These are phyloP conservation scores for Xanthia togata DNA, from an alignment of 2,888 invertebrate genomes.

Conservation along the genomic window DNA sequence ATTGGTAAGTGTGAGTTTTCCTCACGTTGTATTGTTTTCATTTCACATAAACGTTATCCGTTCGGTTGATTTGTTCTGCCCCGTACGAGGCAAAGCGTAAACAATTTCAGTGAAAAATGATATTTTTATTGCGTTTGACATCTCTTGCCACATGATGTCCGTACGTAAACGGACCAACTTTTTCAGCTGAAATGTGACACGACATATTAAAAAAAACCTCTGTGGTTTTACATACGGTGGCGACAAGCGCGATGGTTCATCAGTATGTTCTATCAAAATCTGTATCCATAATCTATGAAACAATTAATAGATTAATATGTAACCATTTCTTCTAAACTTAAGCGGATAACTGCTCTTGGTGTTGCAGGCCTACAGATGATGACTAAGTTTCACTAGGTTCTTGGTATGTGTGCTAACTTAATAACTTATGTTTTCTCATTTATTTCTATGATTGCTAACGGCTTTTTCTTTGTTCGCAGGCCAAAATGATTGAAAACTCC, in stretches of 20 bases:
- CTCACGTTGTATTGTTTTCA: constrained; percentile 26
- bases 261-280: background rate
- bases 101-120: constrained; percentile 35
- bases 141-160: constrained; percentile 70
- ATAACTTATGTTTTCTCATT: background rate
- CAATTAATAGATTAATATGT: background rate
- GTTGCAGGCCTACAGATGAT: background rate
- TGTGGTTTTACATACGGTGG: constrained; percentile 48
- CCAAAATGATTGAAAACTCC: constrained; percentile 97
- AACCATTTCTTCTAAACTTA: background rate
- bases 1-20: constrained; percentile 37
- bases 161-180: constrained; percentile 43
- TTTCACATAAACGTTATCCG: constrained; percentile 29
- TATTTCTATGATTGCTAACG: constrained; percentile 17
- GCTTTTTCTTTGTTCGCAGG: constrained; percentile 90
- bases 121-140: constrained; percentile 54
- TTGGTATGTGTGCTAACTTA: background rate
- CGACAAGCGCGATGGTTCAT: background rate
- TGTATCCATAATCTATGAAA: background rate
- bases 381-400: background rate
- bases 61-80: constrained; percentile 20
- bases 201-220: constrained; percentile 39
- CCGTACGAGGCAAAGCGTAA: constrained; percentile 22
- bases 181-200: constrained; percentile 55
- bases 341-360: too few relatives aligned